These are phyloP conservation scores for Rhinogobio ventralis DNA, from an alignment of 2,797 vertebrate genomes.

Conservation along the genomic window DNA sequence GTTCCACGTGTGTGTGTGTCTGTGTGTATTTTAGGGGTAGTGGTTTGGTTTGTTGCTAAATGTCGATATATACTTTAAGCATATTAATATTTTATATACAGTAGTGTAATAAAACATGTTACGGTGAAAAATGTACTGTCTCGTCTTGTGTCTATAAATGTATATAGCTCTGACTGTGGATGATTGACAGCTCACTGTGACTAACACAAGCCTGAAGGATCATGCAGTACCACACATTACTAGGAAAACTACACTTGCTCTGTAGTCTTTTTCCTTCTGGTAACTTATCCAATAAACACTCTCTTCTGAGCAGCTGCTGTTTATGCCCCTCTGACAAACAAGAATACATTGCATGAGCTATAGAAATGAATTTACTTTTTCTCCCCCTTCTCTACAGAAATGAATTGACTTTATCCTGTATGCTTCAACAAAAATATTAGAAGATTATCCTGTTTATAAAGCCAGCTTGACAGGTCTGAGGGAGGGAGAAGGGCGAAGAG, in stretches of 20 bases:
- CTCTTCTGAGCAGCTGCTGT: slow-evolving; percentile 32
- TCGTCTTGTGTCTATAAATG: not conserved
- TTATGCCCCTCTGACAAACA: slow-evolving; percentile 56
- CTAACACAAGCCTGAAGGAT: slow-evolving; percentile 32
- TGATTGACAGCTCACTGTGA: slow-evolving; percentile 38
- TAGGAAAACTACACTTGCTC: slow-evolving; percentile 4
- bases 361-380: slow-evolving; percentile 62
- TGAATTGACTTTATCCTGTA: slow-evolving; percentile 57
- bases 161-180: not conserved
- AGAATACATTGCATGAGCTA: slow-evolving; percentile 66
- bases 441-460: slow-evolving; percentile 65
- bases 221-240: slow-evolving; percentile 12
- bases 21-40: no score
- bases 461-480: slow-evolving; percentile 67
- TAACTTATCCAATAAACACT: slow-evolving; percentile 36
- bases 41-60: no score
- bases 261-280: slow-evolving; percentile 29
- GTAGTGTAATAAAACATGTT: no score
- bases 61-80: no score
- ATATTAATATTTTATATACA: no score
- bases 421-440: slow-evolving; percentile 68
- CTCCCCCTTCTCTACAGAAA: slow-evolving; percentile 55
- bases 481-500: slow-evolving; percentile 16
- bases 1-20: no score
- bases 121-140: not conserved